A percentile compares a stretch with the other conserved stretches of the same genome.
phyloP scores from a whole-genome alignment of 2,888 invertebrate species.

The Norana najaformis region DNA sequence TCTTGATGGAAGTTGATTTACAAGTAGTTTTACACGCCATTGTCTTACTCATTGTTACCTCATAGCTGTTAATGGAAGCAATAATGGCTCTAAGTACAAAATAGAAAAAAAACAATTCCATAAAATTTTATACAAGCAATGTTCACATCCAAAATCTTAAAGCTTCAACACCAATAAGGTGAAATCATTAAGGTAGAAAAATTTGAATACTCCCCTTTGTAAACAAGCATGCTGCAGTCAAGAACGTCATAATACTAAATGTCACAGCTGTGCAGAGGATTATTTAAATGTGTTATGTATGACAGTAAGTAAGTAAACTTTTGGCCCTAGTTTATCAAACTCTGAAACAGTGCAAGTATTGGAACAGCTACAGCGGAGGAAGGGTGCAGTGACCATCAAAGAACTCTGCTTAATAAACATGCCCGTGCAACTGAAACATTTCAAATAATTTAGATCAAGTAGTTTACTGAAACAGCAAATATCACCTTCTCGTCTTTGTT shows the following conservation, averaged over 20 bases:
- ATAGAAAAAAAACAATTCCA: background rate
- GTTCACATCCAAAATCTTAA: background rate
- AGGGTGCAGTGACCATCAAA: background rate
- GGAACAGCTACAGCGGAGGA: background rate
- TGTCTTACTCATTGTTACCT: background rate
- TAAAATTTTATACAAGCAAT: background rate
- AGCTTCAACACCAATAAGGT: background rate
- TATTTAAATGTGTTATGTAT: too few relatives aligned
- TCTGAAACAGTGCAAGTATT: background rate
- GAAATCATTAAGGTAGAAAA: background rate
- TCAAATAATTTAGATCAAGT: background rate
- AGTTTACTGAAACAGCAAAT: background rate
- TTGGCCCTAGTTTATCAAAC: background rate
- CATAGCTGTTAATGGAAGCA: background rate
- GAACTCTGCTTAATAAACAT: background rate
- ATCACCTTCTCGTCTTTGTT: conserved; percentile 31
- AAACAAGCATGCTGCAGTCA: background rate
- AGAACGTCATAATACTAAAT: background rate
- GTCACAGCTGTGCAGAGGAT: too few relatives aligned
- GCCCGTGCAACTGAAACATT: background rate
- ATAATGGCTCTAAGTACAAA: background rate
- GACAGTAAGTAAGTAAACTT: background rate
- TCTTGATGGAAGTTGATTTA: background rate
- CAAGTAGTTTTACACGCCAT: conserved; percentile 15
- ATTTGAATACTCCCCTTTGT: background rate